A percentile compares a stretch with the other conserved stretches of the same genome.
Evolutionary conservation across 2,888 invertebrate species (phyloP).

Genomic region (Nomada fucata): DNA sequence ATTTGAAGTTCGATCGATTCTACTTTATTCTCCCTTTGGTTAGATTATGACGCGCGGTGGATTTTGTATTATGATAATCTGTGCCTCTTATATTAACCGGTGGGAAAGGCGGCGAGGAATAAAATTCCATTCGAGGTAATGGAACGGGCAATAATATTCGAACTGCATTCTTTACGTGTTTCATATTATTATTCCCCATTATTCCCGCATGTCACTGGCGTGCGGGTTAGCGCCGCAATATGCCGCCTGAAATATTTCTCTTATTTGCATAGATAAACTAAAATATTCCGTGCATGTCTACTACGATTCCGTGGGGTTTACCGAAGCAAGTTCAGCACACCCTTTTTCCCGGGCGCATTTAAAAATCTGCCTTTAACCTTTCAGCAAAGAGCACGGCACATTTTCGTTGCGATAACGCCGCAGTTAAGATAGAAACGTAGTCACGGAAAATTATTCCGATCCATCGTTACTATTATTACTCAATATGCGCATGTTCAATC

Average conservation of each 20-base stretch:
- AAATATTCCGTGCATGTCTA: constrained; percentile 7
- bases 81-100: too few species aligned
- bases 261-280: constrained; percentile 23
- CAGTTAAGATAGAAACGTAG: too few species aligned
- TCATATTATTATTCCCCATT: neutral
- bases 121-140: too few species aligned
- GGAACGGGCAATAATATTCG: neutral
- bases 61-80: neutral
- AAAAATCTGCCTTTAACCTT: neutral
- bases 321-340: neutral
- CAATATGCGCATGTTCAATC: too few species aligned
- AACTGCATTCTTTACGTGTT: neutral
- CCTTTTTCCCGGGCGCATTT: neutral
- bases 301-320: neutral
- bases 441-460: too few species aligned
- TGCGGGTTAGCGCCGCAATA: neutral
- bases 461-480: too few species aligned
- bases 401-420: neutral
- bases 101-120: too few species aligned
- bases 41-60: neutral
- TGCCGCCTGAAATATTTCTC: constrained; percentile 2
- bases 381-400: neutral
- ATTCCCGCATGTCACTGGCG: neutral
- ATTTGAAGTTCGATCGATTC: constrained; percentile 1
- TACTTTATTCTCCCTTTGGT: neutral